Percentiles rank a stretch among this genome's conserved stretches.
Conservation (phyloP, 2,888 invertebrate species). For the Galerucella pusilla region DNA sequence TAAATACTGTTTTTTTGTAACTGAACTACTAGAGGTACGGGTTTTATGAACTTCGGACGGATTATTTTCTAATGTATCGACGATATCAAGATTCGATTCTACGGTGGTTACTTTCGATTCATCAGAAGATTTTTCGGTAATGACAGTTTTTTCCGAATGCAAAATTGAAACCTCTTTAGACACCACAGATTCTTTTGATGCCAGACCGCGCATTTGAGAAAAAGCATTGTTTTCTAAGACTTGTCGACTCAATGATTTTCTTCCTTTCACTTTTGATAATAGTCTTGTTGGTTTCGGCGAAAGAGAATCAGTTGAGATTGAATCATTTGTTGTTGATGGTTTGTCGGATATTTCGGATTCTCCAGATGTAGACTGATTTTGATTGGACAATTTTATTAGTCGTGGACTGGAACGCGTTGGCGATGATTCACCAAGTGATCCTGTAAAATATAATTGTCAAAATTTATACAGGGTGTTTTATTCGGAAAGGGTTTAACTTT, state of each 20-base stretch:
- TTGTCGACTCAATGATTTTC: conserved; percentile 51
- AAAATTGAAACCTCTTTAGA: conserved; percentile 23
- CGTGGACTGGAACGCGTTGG: conserved; percentile 55
- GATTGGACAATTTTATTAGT: conserved; percentile 40
- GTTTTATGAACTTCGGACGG: not conserved
- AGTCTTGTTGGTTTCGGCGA: conserved; percentile 33
- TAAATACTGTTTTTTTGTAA: conserved; percentile 13
- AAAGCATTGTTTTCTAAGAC: conserved; percentile 54
- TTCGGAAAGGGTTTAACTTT: too few species aligned
- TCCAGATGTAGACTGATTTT: not conserved
- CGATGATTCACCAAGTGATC: conserved; percentile 43
- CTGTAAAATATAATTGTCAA: conserved; percentile 35
- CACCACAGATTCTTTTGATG: conserved; percentile 17
- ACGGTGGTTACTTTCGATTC: conserved; percentile 20
- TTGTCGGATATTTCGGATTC: conserved; percentile 1
- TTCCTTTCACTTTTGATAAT: conserved; percentile 43
- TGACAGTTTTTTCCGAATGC: conserved; percentile 28
- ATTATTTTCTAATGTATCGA: conserved; percentile 11
- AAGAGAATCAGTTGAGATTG: conserved; percentile 3
- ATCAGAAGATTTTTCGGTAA: conserved; percentile 30
- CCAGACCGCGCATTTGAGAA: conserved; percentile 34
- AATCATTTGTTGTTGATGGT: not conserved
- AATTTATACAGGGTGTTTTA: too few species aligned
- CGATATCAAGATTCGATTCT: conserved; percentile 23
- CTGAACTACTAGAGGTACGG: conserved; percentile 12